Percentiles rank a stretch among this genome's conserved stretches.
phyloP scores from a whole-genome alignment of 1,140 invertebrate genomes.

The Aphaenogaster ashmeadi region DNA sequence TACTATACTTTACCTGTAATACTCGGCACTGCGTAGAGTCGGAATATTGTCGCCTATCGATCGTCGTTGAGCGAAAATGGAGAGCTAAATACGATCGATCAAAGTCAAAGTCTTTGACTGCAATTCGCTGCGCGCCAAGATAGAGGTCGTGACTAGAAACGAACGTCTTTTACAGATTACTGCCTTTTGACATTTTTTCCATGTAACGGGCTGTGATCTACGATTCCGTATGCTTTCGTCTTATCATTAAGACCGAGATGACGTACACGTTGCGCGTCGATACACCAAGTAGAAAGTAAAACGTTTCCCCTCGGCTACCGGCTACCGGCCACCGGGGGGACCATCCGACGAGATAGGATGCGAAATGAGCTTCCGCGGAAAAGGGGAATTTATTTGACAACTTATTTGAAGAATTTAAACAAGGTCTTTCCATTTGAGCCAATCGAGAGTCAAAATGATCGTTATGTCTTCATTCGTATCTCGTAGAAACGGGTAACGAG shows the following conservation, averaged over 20 bases:
- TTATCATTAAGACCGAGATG: not conserved
- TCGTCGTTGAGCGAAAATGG: slow-evolving; percentile 20
- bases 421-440: not conserved
- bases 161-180: not conserved
- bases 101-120: slow-evolving; percentile 39
- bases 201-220: not conserved
- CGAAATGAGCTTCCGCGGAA: too few relatives aligned
- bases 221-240: not conserved
- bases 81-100: slow-evolving; percentile 31
- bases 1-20: not conserved
- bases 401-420: not conserved
- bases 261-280: not conserved
- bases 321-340: too few relatives aligned
- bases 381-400: slow-evolving; percentile 1
- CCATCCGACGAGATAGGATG: not conserved
- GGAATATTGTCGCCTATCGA: slow-evolving; percentile 42
- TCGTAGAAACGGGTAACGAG: not conserved
- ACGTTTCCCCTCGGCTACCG: not conserved
- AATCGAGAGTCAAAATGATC: not conserved
- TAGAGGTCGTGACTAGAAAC: not conserved
- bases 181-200: slow-evolving; percentile 12
- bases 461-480: not conserved
- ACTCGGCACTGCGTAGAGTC: not conserved
- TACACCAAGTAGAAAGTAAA: not conserved
- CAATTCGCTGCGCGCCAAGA: not conserved